A percentile compares a stretch with the other conserved stretches of the same genome.
Evolutionary conservation across 2,113 vertebrate species (phyloP).

Genomic region (Myotis brandtii): DNA sequence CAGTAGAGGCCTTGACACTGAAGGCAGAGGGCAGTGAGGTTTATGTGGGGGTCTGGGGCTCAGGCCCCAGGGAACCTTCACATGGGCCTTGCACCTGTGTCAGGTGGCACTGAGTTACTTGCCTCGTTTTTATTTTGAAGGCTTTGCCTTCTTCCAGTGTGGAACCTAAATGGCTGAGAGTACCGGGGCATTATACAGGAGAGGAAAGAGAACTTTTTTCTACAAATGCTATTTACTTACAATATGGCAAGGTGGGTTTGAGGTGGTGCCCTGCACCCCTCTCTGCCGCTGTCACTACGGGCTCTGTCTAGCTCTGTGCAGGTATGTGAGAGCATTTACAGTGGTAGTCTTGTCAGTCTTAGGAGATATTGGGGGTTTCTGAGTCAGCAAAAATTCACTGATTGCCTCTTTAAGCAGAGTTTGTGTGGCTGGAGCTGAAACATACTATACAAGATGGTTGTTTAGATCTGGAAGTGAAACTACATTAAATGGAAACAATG

Average conservation of each 20-base stretch:
- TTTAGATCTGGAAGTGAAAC: slow-evolving; percentile 4
- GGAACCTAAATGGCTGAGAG: neutral
- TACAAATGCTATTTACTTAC: neutral
- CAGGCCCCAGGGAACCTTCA: neutral
- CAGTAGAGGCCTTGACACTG: neutral
- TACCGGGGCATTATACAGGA: neutral
- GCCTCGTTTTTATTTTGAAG: neutral
- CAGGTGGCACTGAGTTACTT: neutral
- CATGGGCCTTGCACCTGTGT: neutral
- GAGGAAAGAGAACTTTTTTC: neutral
- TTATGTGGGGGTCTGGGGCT: neutral
- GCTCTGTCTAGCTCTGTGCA: neutral
- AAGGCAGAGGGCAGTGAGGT: neutral
- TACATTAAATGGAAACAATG: neutral
- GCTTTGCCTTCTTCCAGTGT: neutral
- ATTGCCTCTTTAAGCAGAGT: neutral
- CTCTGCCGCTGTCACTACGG: neutral
- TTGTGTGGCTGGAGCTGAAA: neutral
- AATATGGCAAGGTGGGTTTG: neutral
- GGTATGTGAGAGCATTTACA: neutral
- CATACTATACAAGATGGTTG: neutral
- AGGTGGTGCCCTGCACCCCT: neutral
- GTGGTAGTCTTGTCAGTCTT: neutral
- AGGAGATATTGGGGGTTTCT: neutral
- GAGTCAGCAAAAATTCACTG: neutral